Base-by-base conservation (phyloP, 2,888 invertebrate species). In the Rhagium mordax region DNA sequence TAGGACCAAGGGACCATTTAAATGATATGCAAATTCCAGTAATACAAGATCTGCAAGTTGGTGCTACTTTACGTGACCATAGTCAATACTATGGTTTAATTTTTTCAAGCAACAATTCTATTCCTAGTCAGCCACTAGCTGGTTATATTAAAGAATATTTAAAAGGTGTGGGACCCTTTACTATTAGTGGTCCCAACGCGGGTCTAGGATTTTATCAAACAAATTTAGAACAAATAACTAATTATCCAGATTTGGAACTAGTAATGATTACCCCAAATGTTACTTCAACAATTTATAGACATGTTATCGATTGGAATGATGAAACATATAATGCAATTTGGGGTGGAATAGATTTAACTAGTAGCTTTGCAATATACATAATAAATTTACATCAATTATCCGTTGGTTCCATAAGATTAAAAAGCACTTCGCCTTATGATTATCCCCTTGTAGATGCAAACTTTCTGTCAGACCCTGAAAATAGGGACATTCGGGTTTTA, bases 1-100 rank as follows among this genome's bases (percentile, higher is more conserved):
- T 93, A 4, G 93, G 93, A 0, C 91, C 93, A 0, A 90, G 88
- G 77, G 88, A 90, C 8, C 91, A 94, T 83, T 86, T 94, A 3
- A 78, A 84, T 1, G 87, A 67, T 3, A 33, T 74, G 8, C 62
- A 65, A 7, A 80, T 81, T 13, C 29, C 70, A 0, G 57, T 78
- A 3, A 21, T 79, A 7, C 49, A 74, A 47, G 59, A 79, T 65
- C 57, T 79, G 27, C 75, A 78, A 47, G 81, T 81, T 24, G 81
- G 81, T 3, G 48, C 60, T 41, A 66, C 68, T 41, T 59, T 81
- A 55, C 76, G 72, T 49, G 80, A 81, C 49, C 81, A 81, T 69
- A 61, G 75, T 8, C 60, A 74, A 7, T 77, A 74, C 20, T 74
- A 57, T 57, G 72, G 67, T 10, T 47, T 79, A n/a, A 60, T 20